Percentiles rank a stretch among this genome's conserved stretches.
These are phyloP conservation scores for Patella vulgata DNA, from an alignment of 1,140 invertebrate genomes.

Conservation along the genomic window DNA sequence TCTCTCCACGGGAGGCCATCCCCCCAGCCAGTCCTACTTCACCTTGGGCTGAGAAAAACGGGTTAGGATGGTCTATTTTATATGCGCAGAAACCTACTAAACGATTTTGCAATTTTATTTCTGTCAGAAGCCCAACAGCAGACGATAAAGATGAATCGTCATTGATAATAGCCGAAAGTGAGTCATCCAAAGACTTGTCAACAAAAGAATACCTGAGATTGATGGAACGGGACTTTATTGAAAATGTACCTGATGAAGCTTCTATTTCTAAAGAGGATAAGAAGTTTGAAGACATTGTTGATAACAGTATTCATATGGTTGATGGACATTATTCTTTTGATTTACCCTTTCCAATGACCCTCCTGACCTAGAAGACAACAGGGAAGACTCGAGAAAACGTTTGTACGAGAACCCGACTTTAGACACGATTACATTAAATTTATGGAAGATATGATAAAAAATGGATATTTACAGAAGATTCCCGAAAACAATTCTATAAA, in stretches of 20 bases:
- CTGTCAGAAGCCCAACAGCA: too few relatives aligned
- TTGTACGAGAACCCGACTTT: slow-evolving; percentile 8
- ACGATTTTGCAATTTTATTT: too few relatives aligned
- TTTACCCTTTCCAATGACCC: slow-evolving; percentile 17
- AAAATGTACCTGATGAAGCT: background rate
- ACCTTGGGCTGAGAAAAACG: too few relatives aligned
- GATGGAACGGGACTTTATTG: slow-evolving; percentile 25
- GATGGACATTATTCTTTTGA: slow-evolving; percentile 34
- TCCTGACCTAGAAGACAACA: slow-evolving; percentile 11
- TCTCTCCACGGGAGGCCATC: too few relatives aligned
- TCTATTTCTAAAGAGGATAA: slow-evolving; percentile 21
- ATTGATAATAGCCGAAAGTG: too few relatives aligned
- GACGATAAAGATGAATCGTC: too few relatives aligned
- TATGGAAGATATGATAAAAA: slow-evolving; percentile 10
- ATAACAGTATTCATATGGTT: slow-evolving; percentile 3
- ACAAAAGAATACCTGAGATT: slow-evolving; percentile 4
- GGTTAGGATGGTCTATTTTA: too few relatives aligned
- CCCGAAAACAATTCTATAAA: slow-evolving; percentile 4
- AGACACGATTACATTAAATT: slow-evolving; percentile 2
- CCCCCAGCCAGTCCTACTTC: too few relatives aligned
- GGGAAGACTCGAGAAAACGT: slow-evolving; percentile 2
- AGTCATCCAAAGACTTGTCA: too few relatives aligned
- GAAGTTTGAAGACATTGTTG: slow-evolving; percentile 11
- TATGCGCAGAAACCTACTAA: too few relatives aligned
- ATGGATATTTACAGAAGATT: slow-evolving; percentile 24